Base-by-base conservation (phyloP, 2,888 invertebrate species). In the Entomobrya multifasciata region DNA sequence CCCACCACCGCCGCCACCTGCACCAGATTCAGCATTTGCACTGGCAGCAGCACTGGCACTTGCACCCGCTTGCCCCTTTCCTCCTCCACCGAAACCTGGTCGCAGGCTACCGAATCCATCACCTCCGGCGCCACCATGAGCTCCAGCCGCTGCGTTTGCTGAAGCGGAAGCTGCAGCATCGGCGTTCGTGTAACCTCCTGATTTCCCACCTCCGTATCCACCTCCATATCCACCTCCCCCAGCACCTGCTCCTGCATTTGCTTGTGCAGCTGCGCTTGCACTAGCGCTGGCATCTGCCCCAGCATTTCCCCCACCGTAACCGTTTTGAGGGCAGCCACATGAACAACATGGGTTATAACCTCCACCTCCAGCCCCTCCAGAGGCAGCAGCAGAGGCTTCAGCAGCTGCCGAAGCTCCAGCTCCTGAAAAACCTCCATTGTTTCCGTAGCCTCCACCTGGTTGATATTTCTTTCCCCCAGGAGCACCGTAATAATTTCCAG, bases 291-390 rank as follows among this genome's bases (percentile, higher is more conserved):
- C 49, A 20, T 20, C 22, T 30, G 62, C 77, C 36, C 36, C 36
- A 36, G 36, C 36, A 36, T 36, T 4, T 52, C 15, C 60, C 5
- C 78, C 78, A 1, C 76, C 74, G n/a, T 44, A 47, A 1, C 60
- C 62, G n/a, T 36, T 0, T 27, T 47, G 70, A 22, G 17, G 27
- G n/a, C 79, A 79, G 1, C 65, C 79, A 67, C 79, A 79, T 2
- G 78, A n/a, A 36, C 78, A 79, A 57, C 86, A 52, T 27, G 47
- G 44, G n/a, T n/a, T n/a, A 47, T 60, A 41, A 60, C 57, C 67
- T 5, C 72, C 55, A 10, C 36, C 36, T 8, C 57, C 72, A 6
- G 57, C 55, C 25, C 44, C 44, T 36, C 36, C 36, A 36, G 36
- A 36, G 52, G 62, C 76, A n/a, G 11, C 25, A 27, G 70, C 70